phyloP scores from a whole-genome alignment of 2,797 vertebrate species.

The Eidolon dupreanum region DNA sequence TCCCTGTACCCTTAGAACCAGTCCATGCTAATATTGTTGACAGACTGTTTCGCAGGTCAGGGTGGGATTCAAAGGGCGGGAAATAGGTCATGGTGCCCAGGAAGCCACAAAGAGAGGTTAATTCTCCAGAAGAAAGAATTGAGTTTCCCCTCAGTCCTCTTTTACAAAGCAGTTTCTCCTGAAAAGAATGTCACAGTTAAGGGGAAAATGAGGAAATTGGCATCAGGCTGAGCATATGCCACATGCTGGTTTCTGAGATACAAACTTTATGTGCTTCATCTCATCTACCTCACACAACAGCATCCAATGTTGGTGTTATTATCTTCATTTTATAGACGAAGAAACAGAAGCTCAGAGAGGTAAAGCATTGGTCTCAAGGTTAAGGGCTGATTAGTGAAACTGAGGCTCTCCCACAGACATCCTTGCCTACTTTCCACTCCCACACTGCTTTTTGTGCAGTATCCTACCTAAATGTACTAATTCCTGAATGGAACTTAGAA shows the following conservation, averaged over 20 bases:
- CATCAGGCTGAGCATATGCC: background rate
- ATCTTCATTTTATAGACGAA: background rate
- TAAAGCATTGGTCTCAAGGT: background rate
- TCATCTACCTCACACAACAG: accelerated
- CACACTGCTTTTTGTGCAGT: background rate
- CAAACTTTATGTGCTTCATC: background rate
- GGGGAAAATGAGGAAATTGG: background rate
- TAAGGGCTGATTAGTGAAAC: background rate
- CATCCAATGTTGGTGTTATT: background rate
- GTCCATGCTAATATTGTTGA: background rate
- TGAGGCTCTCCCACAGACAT: background rate
- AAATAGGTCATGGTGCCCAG: background rate
- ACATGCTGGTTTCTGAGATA: too few species aligned
- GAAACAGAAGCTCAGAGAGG: background rate
- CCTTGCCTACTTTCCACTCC: accelerated
- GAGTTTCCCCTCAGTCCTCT: background rate
- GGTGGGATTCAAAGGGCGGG: background rate
- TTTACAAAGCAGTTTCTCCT: background rate
- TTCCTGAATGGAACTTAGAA: background rate
- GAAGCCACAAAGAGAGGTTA: background rate
- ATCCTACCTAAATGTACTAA: background rate
- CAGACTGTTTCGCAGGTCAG: background rate
- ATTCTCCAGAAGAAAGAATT: background rate
- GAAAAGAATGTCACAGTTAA: background rate
- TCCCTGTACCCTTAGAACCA: background rate